Evolutionary conservation across 2,888 invertebrate species (phyloP), one percentile per base, ranked within the genome.

Genomic region (Timema podura): DNA sequence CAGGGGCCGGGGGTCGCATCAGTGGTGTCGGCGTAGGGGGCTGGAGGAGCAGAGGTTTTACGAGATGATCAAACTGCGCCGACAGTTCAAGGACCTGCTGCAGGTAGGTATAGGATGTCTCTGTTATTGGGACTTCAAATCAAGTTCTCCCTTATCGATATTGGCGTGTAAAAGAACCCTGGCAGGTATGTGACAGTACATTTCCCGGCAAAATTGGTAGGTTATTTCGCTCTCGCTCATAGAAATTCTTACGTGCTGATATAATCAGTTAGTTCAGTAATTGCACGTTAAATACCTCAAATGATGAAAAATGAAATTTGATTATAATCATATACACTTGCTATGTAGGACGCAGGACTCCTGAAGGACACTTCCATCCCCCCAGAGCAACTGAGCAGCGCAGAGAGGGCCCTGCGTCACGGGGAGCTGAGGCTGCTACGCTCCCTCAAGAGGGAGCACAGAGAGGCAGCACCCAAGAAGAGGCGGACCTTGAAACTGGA

Each of bases 31-130:
- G 74, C 86, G 92, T 70, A 84, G 96, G 70, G 97, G 96, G 0
- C 84, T 99, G 8, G 98, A 99, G 81, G 98, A 99, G 79, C 98
- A 99, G 80, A 84, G 99, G 44, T 91, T 99, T 77, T 99, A 98
- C 78, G 99, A 99, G 82, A 91, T 96, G 77, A 94, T 93, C 0
- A 98, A 98, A 83, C 83, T 99, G 7, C 87, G 96, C 49, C 87
- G 90, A 45, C 99, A 99, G 81, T 92, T 97, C 77, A 87, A 91
- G 78, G 90, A 91, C 69, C 85, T 96, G 71, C 83, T 97, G 13
- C 88, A 89, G 83, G 92, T 89, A 68, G 71, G 76, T 71, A 67
- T 45, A 10, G n/a, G 16, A 30, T 59, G 15, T 59, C 15, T 9
- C 11, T 15, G 44, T 59, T 59, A 30, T 66, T n/a, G 30, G 30